Conservation (phyloP, 2,113 vertebrate species). For the Gopherus flavomarginatus region DNA sequence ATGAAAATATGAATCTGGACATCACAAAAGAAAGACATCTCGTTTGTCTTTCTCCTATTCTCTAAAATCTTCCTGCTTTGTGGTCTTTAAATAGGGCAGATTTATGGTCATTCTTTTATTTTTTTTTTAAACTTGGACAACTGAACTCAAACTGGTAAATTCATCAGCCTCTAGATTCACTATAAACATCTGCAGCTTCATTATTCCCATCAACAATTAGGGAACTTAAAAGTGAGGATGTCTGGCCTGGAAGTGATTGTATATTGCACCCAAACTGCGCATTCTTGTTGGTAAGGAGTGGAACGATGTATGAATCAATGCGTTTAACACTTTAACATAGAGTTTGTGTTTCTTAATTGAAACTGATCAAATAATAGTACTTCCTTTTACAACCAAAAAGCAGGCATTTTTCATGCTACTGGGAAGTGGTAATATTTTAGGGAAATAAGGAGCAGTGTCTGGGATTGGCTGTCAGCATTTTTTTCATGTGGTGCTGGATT, state of each 20-base stretch:
- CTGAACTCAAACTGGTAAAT: slow-evolving; percentile 21
- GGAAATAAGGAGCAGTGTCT: background rate
- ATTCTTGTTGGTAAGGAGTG: slow-evolving; percentile 79
- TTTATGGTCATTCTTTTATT: slow-evolving; percentile 35
- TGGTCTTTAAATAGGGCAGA: slow-evolving; percentile 56
- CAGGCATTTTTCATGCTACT: background rate
- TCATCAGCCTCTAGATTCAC: slow-evolving; percentile 65
- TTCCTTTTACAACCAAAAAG: slow-evolving; percentile 53
- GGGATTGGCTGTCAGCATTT: accelerated
- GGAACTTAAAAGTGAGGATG: slow-evolving; percentile 65
- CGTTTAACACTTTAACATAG: slow-evolving; percentile 45
- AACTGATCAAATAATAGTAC: slow-evolving; percentile 79
- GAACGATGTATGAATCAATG: slow-evolving; percentile 68
- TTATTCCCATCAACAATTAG: slow-evolving; percentile 82
- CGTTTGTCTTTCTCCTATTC: slow-evolving; percentile 27
- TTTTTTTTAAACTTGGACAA: slow-evolving; percentile 34
- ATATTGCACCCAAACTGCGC: slow-evolving; percentile 83
- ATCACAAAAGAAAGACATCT: background rate
- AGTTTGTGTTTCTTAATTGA: slow-evolving; percentile 77
- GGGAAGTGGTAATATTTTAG: background rate
- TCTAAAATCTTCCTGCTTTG: slow-evolving; percentile 12
- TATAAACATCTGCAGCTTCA: slow-evolving; percentile 73
- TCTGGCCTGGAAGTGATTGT: slow-evolving; percentile 75
- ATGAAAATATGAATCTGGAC: background rate
- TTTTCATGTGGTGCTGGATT: accelerated